Conservation (phyloP, 2,797 vertebrate species). For the Leptatherina wallacei region DNA sequence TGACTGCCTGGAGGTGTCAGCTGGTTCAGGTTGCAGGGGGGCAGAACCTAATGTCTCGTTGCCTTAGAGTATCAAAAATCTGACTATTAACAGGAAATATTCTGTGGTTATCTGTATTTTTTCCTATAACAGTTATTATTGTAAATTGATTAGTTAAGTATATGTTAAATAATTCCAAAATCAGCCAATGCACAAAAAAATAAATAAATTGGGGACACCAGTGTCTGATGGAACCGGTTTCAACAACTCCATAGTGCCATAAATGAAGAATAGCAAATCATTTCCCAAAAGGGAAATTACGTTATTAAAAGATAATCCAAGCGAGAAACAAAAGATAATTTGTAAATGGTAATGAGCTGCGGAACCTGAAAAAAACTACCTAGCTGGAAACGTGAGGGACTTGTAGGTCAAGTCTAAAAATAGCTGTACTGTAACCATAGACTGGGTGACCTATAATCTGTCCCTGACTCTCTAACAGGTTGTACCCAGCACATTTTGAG, state of each 20-base stretch:
- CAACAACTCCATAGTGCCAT: no score
- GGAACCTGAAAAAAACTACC: slow-evolving; percentile 36
- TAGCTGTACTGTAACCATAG: slow-evolving; percentile 63
- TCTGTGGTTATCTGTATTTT: neutral
- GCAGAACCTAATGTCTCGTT: slow-evolving; percentile 32
- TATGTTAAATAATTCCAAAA: no score
- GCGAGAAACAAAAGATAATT: neutral
- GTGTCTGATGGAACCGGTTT: no score
- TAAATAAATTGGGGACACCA: no score
- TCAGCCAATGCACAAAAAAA: no score
- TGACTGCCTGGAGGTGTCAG: slow-evolving; percentile 44
- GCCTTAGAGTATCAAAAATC: neutral
- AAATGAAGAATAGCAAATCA: no score
- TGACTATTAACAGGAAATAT: no score
- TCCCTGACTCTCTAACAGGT: slow-evolving; percentile 10
- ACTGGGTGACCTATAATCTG: slow-evolving; percentile 47
- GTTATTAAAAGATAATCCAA: no score
- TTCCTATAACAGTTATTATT: no score
- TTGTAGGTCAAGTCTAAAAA: slow-evolving; percentile 62
- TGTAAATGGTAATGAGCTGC: slow-evolving; percentile 15
- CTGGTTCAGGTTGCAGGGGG: slow-evolving; percentile 66
- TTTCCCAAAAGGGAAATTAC: no score
- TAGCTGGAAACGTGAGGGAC: slow-evolving; percentile 36
- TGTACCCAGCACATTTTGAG: slow-evolving; percentile 7
- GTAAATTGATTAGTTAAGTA: no score